Conservation (phyloP, 2,888 invertebrate species). For the Leucania comma region DNA sequence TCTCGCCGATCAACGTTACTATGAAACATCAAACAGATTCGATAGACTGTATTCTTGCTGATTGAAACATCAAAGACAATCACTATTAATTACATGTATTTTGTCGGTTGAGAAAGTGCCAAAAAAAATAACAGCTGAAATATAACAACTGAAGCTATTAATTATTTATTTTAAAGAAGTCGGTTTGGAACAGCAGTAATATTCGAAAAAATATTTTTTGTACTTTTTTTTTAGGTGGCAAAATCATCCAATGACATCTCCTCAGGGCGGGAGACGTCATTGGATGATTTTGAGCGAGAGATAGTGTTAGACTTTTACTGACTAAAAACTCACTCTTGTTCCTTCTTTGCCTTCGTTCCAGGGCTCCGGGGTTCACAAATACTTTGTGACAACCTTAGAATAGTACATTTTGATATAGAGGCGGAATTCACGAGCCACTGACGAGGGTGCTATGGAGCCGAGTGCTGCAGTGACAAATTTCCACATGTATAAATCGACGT, state of each 20-base stretch:
- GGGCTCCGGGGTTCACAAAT: too few species aligned
- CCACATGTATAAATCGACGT: too few species aligned
- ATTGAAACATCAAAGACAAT: constrained; percentile 46
- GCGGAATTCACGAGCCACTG: too few species aligned
- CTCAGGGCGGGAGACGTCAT: too few species aligned
- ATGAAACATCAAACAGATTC: constrained; percentile 22
- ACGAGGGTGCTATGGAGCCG: too few species aligned
- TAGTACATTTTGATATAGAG: neutral
- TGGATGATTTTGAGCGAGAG: too few species aligned
- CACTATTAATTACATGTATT: constrained; percentile 11
- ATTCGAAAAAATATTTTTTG: neutral
- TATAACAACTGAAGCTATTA: neutral
- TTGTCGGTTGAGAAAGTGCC: constrained; percentile 15
- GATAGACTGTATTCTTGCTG: constrained; percentile 16
- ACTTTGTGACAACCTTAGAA: neutral
- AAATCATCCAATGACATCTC: too few species aligned
- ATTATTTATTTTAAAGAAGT: neutral
- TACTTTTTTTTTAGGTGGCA: too few species aligned
- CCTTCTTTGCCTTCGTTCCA: too few species aligned
- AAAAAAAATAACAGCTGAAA: neutral
- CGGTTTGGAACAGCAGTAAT: neutral
- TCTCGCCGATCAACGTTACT: constrained; percentile 8
- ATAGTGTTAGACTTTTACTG: too few species aligned
- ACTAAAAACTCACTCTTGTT: too few species aligned
- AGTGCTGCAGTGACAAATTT: too few species aligned